Evolutionary conservation across 2,113 vertebrate species (phyloP), one percentile per base, ranked within the genome.

Genomic region (Gadus macrocephalus): DNA sequence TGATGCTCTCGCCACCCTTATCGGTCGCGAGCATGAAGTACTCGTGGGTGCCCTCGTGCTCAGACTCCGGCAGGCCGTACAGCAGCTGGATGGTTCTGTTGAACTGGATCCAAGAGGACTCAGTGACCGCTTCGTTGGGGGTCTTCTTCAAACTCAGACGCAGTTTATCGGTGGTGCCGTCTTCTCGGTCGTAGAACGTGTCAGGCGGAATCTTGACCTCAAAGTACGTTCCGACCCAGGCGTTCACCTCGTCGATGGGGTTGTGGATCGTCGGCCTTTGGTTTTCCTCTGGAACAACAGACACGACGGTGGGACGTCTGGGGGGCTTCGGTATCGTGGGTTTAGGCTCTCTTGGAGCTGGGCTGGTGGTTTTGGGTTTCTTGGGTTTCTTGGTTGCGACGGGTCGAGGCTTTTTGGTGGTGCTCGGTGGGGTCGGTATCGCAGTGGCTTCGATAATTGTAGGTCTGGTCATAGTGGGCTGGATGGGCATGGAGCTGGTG

Each of bases 51-150:
- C 96, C 96, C 1, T 91, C 84, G 2, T 97, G 94, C 66, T 60
- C 83, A 69, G 72, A 88, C 62, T 97, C 94, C 0, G 97, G 95
- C 78, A 98, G 89, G 67, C 97, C 97, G 0, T 96, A 98, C 90
- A 98, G 91, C 17, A 98, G 93, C 85, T 98, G 96, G 84, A 95
- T 97, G 15, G 94, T 97, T 86, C 94, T 96, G 82, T 98, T 97
- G 83, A 98, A 96, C 76, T 97, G 95, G 6, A 98, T 96, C 96
- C 97, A 98, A 0, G 93, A 95, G 0, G 91, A 92, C 82, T 97
- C 94, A 12, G 86, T 93, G 2, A 95, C 87, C 59, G 89, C 72
- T 63, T 96, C 94, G 78, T 94, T 94, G n/a, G 95, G 92, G 28
- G 93, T 93, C 31, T 92, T 90, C 77, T 94, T 95, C 83, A 98